A percentile compares a stretch with the other conserved stretches of the same genome.
Evolutionary conservation across 2,888 invertebrate species (phyloP).

Genomic region (Fabriciana adippe): DNA sequence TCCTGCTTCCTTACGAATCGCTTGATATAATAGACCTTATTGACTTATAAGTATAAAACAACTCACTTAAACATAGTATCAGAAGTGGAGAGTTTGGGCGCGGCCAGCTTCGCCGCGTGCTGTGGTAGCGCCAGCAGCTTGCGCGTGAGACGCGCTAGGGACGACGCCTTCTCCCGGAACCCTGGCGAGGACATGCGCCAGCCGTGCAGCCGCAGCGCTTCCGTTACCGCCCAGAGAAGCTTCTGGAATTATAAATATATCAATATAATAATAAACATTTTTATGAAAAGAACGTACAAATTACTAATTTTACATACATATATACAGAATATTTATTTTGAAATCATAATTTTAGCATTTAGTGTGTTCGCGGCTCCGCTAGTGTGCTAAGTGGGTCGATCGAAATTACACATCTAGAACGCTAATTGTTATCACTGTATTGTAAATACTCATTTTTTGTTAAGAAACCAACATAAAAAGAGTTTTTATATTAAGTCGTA

Average conservation of each 20-base stretch:
- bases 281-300: background rate
- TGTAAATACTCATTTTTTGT: too few relatives aligned
- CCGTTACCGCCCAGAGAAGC: slow-evolving; percentile 90
- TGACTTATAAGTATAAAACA: background rate
- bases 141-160: slow-evolving; percentile 85
- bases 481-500: too few relatives aligned
- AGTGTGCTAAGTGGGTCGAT: background rate
- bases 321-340: too few relatives aligned
- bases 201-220: slow-evolving; percentile 87
- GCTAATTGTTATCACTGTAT: too few relatives aligned
- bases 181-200: slow-evolving; percentile 86
- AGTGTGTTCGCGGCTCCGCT: background rate
- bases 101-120: slow-evolving; percentile 65
- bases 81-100: slow-evolving; percentile 83
- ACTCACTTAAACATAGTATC: slow-evolving; percentile 86
- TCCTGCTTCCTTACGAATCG: too few relatives aligned
- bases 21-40: background rate
- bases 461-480: too few relatives aligned
- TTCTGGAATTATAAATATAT: slow-evolving; percentile 75
- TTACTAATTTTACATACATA: too few relatives aligned
- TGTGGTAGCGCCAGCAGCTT: slow-evolving; percentile 76
- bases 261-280: slow-evolving; percentile 1
- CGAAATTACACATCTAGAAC: too few relatives aligned
- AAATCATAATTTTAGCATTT: too few relatives aligned
- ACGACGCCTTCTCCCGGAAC: slow-evolving; percentile 87